These are phyloP conservation scores for Euura lappo DNA, from an alignment of 1,140 invertebrate genomes.

Conservation along the genomic window DNA sequence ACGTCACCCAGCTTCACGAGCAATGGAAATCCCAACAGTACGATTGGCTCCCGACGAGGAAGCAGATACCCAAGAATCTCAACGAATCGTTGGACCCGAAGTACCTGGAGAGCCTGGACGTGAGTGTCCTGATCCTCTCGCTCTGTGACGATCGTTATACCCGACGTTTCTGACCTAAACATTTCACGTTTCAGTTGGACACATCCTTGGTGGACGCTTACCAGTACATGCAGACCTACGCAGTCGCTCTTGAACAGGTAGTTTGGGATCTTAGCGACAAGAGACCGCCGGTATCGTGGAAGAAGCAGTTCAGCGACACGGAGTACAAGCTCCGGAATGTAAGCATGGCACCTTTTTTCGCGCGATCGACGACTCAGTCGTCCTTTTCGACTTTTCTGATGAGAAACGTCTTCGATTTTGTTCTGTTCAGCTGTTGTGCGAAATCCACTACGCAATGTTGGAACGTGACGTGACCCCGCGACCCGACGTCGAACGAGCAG, in stretches of 20 bases:
- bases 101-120: constrained; percentile 56
- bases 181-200: constrained; percentile 58
- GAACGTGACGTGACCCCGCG: constrained; percentile 60
- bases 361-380: neutral
- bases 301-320: constrained; percentile 62
- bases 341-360: constrained; percentile 38
- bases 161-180: constrained; percentile 4
- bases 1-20: constrained; percentile 53
- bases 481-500: constrained; percentile 61
- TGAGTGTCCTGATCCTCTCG: constrained; percentile 40
- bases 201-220: constrained; percentile 63
- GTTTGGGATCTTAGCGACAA: constrained; percentile 67
- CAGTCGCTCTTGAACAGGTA: constrained; percentile 72
- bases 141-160: neutral
- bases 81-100: constrained; percentile 51
- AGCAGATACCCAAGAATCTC: constrained; percentile 61
- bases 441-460: constrained; percentile 63
- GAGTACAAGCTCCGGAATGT: constrained; percentile 65
- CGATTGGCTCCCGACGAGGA: constrained; percentile 60
- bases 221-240: constrained; percentile 68
- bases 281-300: constrained; percentile 53
- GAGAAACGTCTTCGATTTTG: neutral
- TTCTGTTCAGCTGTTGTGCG: constrained; percentile 61
- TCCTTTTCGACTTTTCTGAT: constrained; percentile 22
- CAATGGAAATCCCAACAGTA: constrained; percentile 59